These are phyloP conservation scores for Epinephelus fuscoguttatus DNA, from an alignment of 2,113 vertebrate genomes.

Conservation along the genomic window DNA sequence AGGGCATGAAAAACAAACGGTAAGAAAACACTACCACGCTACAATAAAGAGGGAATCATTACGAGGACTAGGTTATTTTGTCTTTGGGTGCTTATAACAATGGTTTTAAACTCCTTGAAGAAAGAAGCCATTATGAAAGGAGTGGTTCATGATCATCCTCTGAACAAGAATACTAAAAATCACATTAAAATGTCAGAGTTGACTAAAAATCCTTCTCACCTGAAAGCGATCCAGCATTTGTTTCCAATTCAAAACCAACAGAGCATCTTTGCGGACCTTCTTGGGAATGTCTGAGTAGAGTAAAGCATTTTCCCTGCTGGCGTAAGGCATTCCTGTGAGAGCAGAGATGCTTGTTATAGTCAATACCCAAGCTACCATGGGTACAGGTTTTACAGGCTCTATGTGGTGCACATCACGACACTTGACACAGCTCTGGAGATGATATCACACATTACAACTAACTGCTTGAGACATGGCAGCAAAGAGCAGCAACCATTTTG, in stretches of 20 bases:
- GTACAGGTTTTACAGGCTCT: background rate
- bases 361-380: background rate
- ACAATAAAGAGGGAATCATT: background rate
- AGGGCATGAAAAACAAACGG: conserved; percentile 27
- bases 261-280: conserved; percentile 92
- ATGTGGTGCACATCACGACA: background rate
- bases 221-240: conserved; percentile 95
- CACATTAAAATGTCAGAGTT: background rate
- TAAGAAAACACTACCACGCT: conserved; percentile 9
- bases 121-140: background rate
- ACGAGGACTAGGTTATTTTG: background rate
- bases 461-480: background rate
- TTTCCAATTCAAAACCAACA: conserved; percentile 93
- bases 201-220: conserved; percentile 76
- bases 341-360: background rate
- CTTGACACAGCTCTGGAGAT: background rate
- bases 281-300: conserved; percentile 97
- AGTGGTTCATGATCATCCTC: background rate
- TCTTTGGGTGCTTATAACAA: conserved; percentile 19
- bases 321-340: conserved; percentile 92
- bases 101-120: background rate
- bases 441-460: background rate
- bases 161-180: background rate
- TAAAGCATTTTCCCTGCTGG: conserved; percentile 93
- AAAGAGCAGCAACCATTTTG: conserved; percentile 2